Base-by-base conservation (phyloP, 1,140 invertebrate genomes). In the Uloborus diversus region DNA sequence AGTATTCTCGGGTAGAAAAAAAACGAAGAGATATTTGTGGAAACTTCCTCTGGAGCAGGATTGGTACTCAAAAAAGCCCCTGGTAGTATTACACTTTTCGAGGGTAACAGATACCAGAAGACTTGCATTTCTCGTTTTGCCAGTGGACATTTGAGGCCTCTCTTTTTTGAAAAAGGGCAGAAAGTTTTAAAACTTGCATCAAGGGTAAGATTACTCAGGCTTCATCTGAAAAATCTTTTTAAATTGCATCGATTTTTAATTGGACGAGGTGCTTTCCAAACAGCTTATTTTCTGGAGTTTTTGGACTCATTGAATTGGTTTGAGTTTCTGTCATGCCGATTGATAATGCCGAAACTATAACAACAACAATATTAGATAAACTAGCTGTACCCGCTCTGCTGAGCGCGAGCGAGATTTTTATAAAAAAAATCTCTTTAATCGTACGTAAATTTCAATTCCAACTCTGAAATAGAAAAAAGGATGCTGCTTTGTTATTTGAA, bases 111-210 rank as follows among this genome's bases (percentile, higher is more conserved):
- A 14, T 20, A 20, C 0, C 49, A 53, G 56, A 5, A 28, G 27
- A 30, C 56, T 28, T 64, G 30, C 4, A 28, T 64, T 5, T 64
- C 32, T 14, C 61, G 30, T 64, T 64, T 64, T 35, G 2, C 61
- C 33, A 64, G 28, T 37, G 61, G 30, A 37, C 61, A 3, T 35
- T 35, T 1, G n/a, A 64, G 5, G 30, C 4, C 11, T 64, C 0
- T 35, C n/a, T 35, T 20, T 11, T 64, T n/a, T 64, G 61, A 64
- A 35, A 1, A 64, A 20, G 32, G 30, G 1, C 35, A 64, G 30
- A 64, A 35, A 64, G 30, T 64, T 64, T 64, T 64, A 35, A 64
- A 33, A 64, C 61, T 11, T 64, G 61, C 33, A 33, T 11, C 2
- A 64, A 64, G 61, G 33, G 30, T 37, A 64, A 27, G 17, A 13